phyloP scores from a whole-genome alignment of 2,797 vertebrate species.

The Somateria mollissima region DNA sequence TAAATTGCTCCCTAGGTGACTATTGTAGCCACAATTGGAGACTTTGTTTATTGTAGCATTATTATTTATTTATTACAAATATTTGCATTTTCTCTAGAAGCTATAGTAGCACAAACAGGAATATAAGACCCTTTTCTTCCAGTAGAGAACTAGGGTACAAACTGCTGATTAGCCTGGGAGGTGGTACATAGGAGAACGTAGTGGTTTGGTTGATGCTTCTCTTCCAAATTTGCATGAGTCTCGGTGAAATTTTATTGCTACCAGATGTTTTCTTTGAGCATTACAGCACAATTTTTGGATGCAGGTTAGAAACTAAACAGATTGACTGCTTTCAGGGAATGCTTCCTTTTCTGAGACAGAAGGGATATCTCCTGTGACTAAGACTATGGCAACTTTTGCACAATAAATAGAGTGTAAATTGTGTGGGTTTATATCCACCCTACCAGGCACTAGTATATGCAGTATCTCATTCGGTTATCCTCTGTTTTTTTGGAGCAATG shows the following conservation, averaged over 20 bases:
- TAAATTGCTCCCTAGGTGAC: background rate
- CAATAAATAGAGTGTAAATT: background rate
- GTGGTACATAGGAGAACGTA: accelerated
- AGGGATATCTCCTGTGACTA: background rate
- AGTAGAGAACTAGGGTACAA: background rate
- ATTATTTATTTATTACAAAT: background rate
- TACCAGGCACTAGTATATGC: background rate
- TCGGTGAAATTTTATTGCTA: background rate
- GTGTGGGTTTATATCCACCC: background rate
- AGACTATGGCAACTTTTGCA: background rate
- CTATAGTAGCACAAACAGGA: background rate
- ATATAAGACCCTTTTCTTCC: background rate
- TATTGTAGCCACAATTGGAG: background rate
- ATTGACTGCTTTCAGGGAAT: background rate
- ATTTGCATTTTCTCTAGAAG: background rate
- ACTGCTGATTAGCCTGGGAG: background rate
- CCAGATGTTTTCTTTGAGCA: background rate
- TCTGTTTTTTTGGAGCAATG: background rate
- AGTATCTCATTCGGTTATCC: background rate
- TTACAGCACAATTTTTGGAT: background rate
- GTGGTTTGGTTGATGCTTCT: background rate
- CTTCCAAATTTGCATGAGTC: background rate
- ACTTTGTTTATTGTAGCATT: background rate
- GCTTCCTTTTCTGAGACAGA: background rate
- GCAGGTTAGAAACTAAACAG: background rate